These are phyloP conservation scores for Salvelinus namaycush DNA, from an alignment of 2,113 vertebrate species.

Conservation along the genomic window DNA sequence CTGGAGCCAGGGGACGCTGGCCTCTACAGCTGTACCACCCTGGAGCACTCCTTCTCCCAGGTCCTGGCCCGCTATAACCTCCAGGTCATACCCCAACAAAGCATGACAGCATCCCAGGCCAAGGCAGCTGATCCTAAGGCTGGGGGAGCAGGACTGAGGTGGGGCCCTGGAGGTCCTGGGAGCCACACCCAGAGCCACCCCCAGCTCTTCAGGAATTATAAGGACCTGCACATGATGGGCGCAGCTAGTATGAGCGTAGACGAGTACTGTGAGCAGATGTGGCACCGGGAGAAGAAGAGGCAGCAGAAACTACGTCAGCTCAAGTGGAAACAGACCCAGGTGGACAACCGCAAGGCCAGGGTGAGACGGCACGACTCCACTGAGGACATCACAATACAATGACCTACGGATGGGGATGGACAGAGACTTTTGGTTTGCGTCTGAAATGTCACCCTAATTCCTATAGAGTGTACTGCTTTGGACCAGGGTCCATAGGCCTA, in stretches of 20 bases:
- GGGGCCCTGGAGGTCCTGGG: not conserved
- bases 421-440: not conserved
- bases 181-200: conserved; percentile 10
- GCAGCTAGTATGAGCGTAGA: conserved; percentile 68
- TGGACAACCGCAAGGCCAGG: conserved; percentile 72
- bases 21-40: conserved; percentile 74
- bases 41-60: conserved; percentile 74
- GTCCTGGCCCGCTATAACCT: conserved; percentile 72
- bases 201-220: conserved; percentile 65
- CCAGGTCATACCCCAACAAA: conserved; percentile 70
- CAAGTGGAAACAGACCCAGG: conserved; percentile 77
- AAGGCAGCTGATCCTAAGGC: conserved; percentile 3
- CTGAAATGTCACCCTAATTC: too few relatives aligned
- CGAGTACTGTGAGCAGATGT: conserved; percentile 79
- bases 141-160: not conserved
- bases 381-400: conserved; percentile 26
- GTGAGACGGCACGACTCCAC: conserved; percentile 75
- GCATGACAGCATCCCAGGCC: conserved; percentile 23
- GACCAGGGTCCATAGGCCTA: too few relatives aligned
- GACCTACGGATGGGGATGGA: not conserved
- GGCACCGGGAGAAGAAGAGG: conserved; percentile 75
- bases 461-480: too few relatives aligned
- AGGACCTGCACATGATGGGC: conserved; percentile 69
- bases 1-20: conserved; percentile 67
- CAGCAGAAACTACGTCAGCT: conserved; percentile 62